Evolutionary conservation across 1,140 invertebrate species (phyloP).

Genomic region (Caerostris extrusa): DNA sequence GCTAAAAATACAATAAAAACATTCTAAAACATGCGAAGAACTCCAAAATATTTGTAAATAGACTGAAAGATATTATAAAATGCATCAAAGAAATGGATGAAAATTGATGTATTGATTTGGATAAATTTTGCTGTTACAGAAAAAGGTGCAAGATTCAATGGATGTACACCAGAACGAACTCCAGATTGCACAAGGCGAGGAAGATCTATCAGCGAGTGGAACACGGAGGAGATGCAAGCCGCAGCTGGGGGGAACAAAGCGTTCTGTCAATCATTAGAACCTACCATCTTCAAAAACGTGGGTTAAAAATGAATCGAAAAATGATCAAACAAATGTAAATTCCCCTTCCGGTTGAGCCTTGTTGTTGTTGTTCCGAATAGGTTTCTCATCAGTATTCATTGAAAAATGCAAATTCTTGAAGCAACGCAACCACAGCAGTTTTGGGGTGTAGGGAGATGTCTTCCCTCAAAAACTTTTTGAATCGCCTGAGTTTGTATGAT

Average conservation of each 20-base stretch:
- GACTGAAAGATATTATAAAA: no score
- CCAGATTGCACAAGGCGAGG: no score
- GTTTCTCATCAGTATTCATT: slow-evolving; percentile 71
- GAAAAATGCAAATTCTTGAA: slow-evolving; percentile 59
- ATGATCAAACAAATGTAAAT: slow-evolving; percentile 71
- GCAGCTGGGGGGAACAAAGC: neutral
- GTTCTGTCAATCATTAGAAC: slow-evolving; percentile 48
- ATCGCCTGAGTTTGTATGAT: neutral
- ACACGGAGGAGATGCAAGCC: no score
- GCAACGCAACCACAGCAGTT: neutral
- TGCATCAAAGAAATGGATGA: no score
- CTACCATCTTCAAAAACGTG: neutral
- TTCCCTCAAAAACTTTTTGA: slow-evolving; percentile 13
- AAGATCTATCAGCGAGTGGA: no score
- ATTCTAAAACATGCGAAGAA: no score
- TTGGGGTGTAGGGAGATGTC: neutral
- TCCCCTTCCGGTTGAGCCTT: neutral
- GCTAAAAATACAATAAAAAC: no score
- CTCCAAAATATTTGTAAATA: no score
- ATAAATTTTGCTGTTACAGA: no score
- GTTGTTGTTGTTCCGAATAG: slow-evolving; percentile 59
- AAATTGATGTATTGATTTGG: no score
- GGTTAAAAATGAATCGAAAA: slow-evolving; percentile 59
- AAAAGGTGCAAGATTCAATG: no score
- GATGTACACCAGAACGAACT: no score